Conservation (phyloP, 2,888 invertebrate genomes). For the Xylocampa areola region DNA sequence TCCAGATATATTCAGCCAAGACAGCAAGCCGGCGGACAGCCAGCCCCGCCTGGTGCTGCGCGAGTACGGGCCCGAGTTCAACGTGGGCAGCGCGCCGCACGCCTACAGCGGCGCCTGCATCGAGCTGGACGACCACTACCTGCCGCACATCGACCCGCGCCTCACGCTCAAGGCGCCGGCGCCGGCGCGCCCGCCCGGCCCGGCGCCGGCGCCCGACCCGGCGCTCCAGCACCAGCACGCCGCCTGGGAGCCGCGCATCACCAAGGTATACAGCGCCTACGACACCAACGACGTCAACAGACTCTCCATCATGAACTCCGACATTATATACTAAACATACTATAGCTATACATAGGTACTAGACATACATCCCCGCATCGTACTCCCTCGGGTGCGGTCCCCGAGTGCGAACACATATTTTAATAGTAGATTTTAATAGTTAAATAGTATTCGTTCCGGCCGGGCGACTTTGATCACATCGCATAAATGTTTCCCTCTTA, state of each 20-base stretch:
- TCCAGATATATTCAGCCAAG: constrained; percentile 13
- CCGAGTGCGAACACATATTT: constrained; percentile 33
- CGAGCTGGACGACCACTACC: constrained; percentile 73
- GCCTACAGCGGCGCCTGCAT: constrained; percentile 58
- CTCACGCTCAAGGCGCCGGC: constrained; percentile 82
- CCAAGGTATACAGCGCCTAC: constrained; percentile 69
- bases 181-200: constrained; percentile 44
- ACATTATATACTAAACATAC: constrained; percentile 66
- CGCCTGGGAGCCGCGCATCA: constrained; percentile 73
- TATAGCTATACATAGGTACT: no score
- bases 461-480: constrained; percentile 46
- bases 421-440: constrained; percentile 56
- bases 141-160: constrained; percentile 82
- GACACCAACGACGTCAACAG: constrained; percentile 63
- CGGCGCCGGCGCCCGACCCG: not conserved
- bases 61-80: constrained; percentile 82
- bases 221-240: not conserved
- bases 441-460: constrained; percentile 66
- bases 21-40: not conserved
- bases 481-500: constrained; percentile 36
- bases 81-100: constrained; percentile 42
- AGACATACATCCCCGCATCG: not conserved
- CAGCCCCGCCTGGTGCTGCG: constrained; percentile 50
- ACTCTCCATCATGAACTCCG: constrained; percentile 71
- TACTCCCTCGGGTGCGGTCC: no score